Evolutionary conservation across 2,888 invertebrate genomes (phyloP), one percentile per base, ranked within the genome.

Genomic region (Sarcophaga variegata): DNA sequence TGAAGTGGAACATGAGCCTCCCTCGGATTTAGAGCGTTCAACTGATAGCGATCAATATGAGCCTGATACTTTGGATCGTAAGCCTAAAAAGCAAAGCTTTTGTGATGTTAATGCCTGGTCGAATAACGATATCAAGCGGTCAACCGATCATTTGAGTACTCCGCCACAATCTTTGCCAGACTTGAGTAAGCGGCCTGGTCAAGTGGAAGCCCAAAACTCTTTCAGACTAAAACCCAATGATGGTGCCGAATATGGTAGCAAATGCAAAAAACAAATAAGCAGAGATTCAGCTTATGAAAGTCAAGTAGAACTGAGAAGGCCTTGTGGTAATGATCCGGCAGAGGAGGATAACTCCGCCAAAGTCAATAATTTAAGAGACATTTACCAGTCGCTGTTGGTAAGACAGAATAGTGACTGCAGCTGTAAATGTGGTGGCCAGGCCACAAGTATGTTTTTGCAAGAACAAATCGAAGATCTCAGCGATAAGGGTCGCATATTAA

Each of bases 11-110:
- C 97, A 97, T 92, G 95, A 97, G 25, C 96, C 97, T 0, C 96
- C 96, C 89, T 96, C 97, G 90, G 96, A 96, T 72, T 95, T 96
- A 81, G 97, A 97, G 90, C 90, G 92, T 8, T 92, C 92, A 8
- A 93, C 93, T 0, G 93, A 93, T 63, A 97, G 97, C 2, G 97
- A 97, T 90, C 96, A 96, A 79, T 97, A 97, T 90, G 97, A 97
- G 92, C 97, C 97, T 0, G 97, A 97, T 89, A 97, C 97, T 0
- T 94, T 97, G 81, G 97, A 97, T 90, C 94, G 97, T 45, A 97
- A 97, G 91, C 96, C 96, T 66, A 95, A 94, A 92, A 95, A 95
- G 89, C 92, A 94, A 66, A 94, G 94, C 87, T 93, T 94, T 87
- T 94, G 94, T 63, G 94, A 93, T 83, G 92, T 93, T 10, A 93